These are phyloP conservation scores for Rhinopithecus roxellana DNA, from an alignment of 2,113 vertebrate species.

Conservation along the genomic window DNA sequence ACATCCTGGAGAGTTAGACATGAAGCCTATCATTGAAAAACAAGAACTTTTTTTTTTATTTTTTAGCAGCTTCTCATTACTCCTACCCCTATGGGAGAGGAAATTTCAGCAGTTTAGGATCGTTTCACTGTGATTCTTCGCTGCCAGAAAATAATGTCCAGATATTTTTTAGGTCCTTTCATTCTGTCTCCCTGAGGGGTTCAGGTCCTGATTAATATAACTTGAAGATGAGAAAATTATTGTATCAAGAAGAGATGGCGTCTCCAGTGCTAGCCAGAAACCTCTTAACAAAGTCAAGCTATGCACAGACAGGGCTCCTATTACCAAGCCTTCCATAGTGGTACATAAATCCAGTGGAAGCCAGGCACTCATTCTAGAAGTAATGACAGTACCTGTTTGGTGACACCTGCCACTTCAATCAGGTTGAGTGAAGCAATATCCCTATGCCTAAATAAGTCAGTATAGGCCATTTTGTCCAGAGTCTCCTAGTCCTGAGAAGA, in stretches of 20 bases:
- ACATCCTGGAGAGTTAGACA: background rate
- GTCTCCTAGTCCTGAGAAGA: background rate
- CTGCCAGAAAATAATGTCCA: background rate
- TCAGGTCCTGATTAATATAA: background rate
- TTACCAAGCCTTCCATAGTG: background rate
- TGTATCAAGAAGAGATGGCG: background rate
- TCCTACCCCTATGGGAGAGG: background rate
- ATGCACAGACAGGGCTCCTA: background rate
- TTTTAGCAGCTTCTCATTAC: background rate
- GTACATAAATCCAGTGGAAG: background rate
- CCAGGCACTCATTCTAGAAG: background rate
- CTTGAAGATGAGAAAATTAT: constrained; percentile 1
- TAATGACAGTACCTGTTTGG: background rate
- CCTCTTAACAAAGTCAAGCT: background rate
- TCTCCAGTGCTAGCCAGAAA: background rate
- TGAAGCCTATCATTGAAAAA: background rate
- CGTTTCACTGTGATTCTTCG: background rate
- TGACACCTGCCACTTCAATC: background rate
- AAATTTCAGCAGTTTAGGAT: background rate
- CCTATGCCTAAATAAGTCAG: background rate
- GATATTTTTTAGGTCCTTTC: constrained; percentile 17
- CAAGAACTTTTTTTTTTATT: background rate
- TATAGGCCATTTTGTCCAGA: background rate
- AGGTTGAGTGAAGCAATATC: background rate
- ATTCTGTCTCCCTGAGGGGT: background rate